Percentiles rank a stretch among this genome's conserved stretches.
Evolutionary conservation across 2,113 vertebrate genomes (phyloP).

Genomic region (Hippotragus niger): DNA sequence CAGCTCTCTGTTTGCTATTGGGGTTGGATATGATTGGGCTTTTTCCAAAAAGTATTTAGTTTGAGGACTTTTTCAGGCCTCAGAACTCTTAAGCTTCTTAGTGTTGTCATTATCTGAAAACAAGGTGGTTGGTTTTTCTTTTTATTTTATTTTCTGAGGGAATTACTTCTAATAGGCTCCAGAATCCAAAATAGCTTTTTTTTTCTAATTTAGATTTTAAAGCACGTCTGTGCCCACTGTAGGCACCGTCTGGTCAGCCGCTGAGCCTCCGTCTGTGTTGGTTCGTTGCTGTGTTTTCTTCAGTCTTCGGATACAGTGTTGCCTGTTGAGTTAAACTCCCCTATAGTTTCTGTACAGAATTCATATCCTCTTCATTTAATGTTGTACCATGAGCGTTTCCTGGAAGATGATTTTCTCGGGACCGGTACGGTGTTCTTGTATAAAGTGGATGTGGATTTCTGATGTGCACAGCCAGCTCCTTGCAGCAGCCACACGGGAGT

Average conservation of each 20-base stretch:
- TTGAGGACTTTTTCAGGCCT: constrained; percentile 15
- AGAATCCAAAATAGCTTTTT: not conserved
- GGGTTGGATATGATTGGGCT: not conserved
- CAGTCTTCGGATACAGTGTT: not conserved
- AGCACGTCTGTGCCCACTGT: not conserved
- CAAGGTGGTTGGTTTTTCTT: not conserved
- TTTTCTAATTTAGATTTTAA: not conserved
- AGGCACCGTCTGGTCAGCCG: not conserved
- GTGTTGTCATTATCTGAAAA: not conserved
- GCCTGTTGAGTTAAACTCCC: not conserved
- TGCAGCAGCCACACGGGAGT: rapidly evolving
- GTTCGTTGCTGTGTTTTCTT: not conserved
- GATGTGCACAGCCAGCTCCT: not conserved
- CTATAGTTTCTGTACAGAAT: not conserved
- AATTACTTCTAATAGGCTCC: not conserved
- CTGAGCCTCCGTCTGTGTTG: not conserved
- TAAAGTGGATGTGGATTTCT: not conserved
- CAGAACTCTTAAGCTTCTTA: not conserved
- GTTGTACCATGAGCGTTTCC: constrained; percentile 30
- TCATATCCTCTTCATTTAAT: not conserved
- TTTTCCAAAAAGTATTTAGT: constrained; percentile 7
- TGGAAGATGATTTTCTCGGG: constrained; percentile 29
- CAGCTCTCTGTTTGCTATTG: not conserved
- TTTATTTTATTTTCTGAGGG: not conserved
- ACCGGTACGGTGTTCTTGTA: not conserved